phyloP scores from a whole-genome alignment of 2,113 vertebrate genomes.

The Heterotilapia buettikoferi region DNA sequence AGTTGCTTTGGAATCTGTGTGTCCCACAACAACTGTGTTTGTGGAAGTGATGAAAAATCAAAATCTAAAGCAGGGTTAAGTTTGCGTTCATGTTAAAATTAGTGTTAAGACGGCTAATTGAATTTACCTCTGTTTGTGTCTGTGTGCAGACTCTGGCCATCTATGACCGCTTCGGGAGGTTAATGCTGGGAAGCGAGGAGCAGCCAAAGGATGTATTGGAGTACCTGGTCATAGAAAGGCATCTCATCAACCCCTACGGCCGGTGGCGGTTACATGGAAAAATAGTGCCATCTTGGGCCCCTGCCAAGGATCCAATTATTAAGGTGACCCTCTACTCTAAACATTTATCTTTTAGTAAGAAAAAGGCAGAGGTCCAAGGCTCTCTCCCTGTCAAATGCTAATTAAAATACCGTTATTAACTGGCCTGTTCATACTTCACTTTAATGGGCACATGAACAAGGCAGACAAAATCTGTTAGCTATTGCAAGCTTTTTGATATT shows the following conservation, averaged over 20 bases:
- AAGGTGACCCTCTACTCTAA: constrained; percentile 74
- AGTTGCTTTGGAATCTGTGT: background rate
- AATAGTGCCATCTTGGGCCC: constrained; percentile 76
- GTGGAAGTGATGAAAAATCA: background rate
- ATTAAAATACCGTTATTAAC: background rate
- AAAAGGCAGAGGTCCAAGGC: background rate
- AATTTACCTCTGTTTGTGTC: background rate
- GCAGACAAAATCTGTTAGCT: background rate
- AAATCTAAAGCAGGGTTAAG: background rate
- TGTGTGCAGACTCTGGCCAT: constrained; percentile 80
- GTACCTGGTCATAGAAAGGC: constrained; percentile 88
- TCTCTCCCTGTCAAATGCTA: background rate
- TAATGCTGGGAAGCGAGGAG: constrained; percentile 87
- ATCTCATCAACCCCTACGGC: constrained; percentile 79
- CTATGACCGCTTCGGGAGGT: constrained; percentile 90
- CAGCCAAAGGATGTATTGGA: constrained; percentile 86
- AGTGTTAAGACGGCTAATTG: background rate
- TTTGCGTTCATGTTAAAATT: background rate
- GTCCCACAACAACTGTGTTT: background rate
- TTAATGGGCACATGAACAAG: background rate
- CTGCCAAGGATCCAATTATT: constrained; percentile 82
- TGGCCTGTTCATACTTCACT: background rate
- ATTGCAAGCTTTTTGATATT: background rate
- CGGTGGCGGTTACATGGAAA: constrained; percentile 73
- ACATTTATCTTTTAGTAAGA: background rate